Conservation (phyloP, 2,113 vertebrate species). For the Mesoclemmys tuberculata region DNA sequence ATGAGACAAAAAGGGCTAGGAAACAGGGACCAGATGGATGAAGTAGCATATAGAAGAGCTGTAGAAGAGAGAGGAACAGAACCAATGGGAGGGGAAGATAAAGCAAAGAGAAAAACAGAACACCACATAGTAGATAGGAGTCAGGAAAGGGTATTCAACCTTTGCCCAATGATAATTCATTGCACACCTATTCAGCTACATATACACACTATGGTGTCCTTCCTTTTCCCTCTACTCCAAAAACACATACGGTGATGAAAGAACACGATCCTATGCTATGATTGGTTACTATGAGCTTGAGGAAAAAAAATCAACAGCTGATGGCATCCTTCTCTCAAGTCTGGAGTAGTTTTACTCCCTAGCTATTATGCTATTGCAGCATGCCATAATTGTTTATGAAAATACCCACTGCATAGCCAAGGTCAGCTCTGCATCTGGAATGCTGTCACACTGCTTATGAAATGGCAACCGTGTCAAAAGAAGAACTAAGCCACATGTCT, state of each 20-base stretch:
- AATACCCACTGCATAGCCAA: background rate
- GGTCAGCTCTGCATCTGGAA: background rate
- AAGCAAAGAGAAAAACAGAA: background rate
- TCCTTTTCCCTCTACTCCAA: background rate
- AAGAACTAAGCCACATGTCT: background rate
- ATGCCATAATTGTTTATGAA: background rate
- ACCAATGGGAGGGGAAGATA: background rate
- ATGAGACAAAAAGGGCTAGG: rapidly evolving
- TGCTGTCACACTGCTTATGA: background rate
- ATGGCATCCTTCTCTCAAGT: background rate
- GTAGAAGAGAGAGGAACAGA: background rate
- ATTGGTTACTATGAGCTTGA: background rate
- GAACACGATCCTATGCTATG: background rate
- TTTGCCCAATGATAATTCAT: background rate
- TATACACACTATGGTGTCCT: background rate
- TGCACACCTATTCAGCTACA: background rate
- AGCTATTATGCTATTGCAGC: background rate
- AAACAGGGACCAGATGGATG: background rate
- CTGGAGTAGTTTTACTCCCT: background rate
- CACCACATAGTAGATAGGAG: background rate
- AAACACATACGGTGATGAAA: background rate
- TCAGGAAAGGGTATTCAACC: background rate
- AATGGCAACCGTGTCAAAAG: background rate
- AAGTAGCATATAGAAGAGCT: background rate
- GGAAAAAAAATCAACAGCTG: background rate